Percentiles rank a stretch among this genome's conserved stretches.
phyloP scores from a whole-genome alignment of 2,888 invertebrate genomes.

The Quadroppia sp. region DNA sequence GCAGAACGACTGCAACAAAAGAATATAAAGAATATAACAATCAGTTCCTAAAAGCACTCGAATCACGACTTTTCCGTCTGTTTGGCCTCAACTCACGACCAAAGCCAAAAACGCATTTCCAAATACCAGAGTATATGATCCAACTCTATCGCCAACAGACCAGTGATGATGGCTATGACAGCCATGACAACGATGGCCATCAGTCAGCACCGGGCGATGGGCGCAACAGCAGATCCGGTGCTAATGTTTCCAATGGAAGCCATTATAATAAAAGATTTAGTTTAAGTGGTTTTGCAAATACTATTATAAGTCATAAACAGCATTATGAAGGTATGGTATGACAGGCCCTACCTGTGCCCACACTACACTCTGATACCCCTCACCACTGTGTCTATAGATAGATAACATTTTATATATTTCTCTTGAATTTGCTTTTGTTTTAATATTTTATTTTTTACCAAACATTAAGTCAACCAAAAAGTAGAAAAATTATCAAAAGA shows the following conservation, averaged over 20 bases:
- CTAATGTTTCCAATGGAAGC: background rate
- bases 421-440: background rate
- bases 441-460: no score
- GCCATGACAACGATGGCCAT: background rate
- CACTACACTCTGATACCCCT: background rate
- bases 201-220: background rate
- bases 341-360: background rate
- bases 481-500: no score
- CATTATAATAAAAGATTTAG: constrained; percentile 28
- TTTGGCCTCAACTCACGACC: constrained; percentile 62
- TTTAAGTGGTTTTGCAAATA: constrained; percentile 30
- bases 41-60: constrained; percentile 53
- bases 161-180: constrained; percentile 24
- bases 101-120: constrained; percentile 56
- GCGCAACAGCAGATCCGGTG: background rate
- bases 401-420: background rate
- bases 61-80: constrained; percentile 62
- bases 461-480: background rate
- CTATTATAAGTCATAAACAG: constrained; percentile 37
- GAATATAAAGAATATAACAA: background rate
- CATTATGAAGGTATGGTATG: constrained; percentile 38
- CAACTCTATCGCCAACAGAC: constrained; percentile 61
- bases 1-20: background rate
- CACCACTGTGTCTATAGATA: no score
- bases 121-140: constrained; percentile 74